Evolutionary conservation across 2,113 vertebrate species (phyloP).

Genomic region (Grallaria varia): DNA sequence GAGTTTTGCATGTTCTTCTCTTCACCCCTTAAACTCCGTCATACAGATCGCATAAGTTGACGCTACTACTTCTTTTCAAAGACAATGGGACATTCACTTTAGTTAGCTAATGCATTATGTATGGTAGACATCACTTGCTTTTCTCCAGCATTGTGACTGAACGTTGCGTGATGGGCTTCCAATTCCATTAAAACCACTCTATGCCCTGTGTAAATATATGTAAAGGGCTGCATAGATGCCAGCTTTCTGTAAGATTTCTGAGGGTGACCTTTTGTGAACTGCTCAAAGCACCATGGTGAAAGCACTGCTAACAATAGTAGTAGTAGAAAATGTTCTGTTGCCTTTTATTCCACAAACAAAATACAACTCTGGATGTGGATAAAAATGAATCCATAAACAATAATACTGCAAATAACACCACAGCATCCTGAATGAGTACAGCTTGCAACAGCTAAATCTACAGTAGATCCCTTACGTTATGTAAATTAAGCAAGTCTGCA

Average conservation of each 20-base stretch:
- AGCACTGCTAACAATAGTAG: neutral
- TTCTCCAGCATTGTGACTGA: neutral
- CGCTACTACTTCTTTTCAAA: neutral
- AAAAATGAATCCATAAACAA: neutral
- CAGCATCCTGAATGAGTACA: neutral
- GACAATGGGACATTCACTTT: neutral
- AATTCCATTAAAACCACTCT: neutral
- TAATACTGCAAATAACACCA: accelerated
- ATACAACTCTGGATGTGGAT: neutral
- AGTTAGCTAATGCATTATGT: neutral
- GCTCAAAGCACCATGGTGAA: neutral
- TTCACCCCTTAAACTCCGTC: accelerated
- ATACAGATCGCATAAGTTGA: neutral
- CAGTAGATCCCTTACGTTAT: neutral
- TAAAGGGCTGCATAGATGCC: neutral
- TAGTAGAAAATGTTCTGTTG: neutral
- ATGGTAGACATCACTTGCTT: neutral
- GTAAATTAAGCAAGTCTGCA: neutral
- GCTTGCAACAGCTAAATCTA: neutral
- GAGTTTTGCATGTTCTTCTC: neutral
- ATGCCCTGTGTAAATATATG: neutral
- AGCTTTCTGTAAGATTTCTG: neutral
- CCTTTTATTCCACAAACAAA: neutral
- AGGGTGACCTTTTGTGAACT: conserved; percentile 16
- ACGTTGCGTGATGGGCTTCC: neutral